phyloP scores from a whole-genome alignment of 2,113 vertebrate genomes.

The Sprattus sprattus region DNA sequence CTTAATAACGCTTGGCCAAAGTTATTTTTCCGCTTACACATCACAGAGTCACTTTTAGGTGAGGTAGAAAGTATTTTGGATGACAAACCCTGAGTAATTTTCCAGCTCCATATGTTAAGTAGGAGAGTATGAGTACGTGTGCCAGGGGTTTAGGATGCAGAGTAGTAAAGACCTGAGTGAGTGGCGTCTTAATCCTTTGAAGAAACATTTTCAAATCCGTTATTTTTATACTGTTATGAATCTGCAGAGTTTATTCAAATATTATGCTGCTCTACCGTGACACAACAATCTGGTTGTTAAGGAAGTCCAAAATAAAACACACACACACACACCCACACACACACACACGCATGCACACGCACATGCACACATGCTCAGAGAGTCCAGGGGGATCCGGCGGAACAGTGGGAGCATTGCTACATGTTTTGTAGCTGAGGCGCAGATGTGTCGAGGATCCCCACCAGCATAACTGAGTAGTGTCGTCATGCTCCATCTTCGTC shows the following conservation, averaged over 20 bases:
- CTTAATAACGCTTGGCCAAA: not conserved
- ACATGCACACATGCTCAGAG: constrained; percentile 1
- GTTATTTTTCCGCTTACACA: not conserved
- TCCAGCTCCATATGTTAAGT: not conserved
- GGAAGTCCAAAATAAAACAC: not conserved
- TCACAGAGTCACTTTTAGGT: not conserved
- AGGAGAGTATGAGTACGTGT: not conserved
- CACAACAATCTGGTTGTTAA: constrained; percentile 9
- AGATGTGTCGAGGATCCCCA: constrained; percentile 56
- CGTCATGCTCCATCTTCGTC: constrained; percentile 28
- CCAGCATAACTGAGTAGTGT: constrained; percentile 27
- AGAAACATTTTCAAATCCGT: not conserved
- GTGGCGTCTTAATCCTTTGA: not conserved
- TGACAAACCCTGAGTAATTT: not conserved
- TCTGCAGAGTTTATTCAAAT: not conserved
- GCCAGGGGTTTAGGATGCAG: not conserved
- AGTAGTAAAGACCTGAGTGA: not conserved
- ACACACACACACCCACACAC: not conserved
- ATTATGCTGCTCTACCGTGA: not conserved
- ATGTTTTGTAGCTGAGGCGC: constrained; percentile 53
- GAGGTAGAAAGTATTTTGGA: not conserved
- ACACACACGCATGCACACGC: not conserved
- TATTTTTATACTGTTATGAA: not conserved
- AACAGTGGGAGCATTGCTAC: constrained; percentile 39
- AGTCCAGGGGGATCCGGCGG: constrained; percentile 40